A percentile compares a stretch with the other conserved stretches of the same genome.
Conservation (phyloP, 2,888 invertebrate species). For the Timema cristinae region DNA sequence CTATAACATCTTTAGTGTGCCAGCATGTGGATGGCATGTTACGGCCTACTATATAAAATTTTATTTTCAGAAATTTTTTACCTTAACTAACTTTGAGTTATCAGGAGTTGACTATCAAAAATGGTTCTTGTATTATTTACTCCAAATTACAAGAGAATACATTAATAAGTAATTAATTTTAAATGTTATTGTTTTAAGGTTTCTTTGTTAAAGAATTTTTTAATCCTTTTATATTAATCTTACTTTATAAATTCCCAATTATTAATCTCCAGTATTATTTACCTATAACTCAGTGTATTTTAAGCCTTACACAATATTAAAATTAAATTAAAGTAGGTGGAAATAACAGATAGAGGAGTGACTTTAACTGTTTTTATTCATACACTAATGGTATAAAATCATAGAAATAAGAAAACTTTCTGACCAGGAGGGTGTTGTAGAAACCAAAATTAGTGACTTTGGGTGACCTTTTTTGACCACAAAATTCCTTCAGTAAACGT, state of each 20-base stretch:
- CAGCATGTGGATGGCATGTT: no score
- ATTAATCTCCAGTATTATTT: neutral
- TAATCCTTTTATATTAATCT: neutral
- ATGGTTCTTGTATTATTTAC: slow-evolving; percentile 3
- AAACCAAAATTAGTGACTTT: no score
- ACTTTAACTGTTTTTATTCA: neutral
- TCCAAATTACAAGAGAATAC: slow-evolving; percentile 19
- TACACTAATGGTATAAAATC: neutral
- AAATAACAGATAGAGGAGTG: neutral
- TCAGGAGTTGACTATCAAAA: neutral
- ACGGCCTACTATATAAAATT: no score
- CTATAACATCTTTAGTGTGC: no score
- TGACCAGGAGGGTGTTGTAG: no score
- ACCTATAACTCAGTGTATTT: neutral
- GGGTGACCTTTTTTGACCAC: no score
- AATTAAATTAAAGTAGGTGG: neutral
- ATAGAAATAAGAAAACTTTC: neutral
- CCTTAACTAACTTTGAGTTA: no score
- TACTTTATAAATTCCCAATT: neutral
- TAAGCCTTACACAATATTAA: neutral
- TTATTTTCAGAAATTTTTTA: no score
- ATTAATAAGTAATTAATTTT: slow-evolving; percentile 34
- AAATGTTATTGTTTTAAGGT: slow-evolving; percentile 12
- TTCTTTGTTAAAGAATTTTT: neutral
- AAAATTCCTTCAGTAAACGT: neutral